Evolutionary conservation across 2,797 vertebrate species (phyloP).

Genomic region (Enteromius mattozi): DNA sequence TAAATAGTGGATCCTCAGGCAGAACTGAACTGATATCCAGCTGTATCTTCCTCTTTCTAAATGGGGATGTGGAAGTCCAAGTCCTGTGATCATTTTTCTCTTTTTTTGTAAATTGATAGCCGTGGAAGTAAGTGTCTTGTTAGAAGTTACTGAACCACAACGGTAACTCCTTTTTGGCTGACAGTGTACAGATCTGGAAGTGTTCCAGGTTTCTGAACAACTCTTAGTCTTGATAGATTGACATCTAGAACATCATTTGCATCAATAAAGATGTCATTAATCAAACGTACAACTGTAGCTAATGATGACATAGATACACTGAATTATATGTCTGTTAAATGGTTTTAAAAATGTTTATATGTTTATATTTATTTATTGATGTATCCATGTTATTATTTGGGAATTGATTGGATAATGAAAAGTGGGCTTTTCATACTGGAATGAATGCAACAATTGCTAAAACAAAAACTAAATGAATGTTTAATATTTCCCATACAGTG

Average conservation of each 20-base stretch:
- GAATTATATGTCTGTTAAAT: too few relatives aligned
- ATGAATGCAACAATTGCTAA: neutral
- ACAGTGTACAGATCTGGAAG: neutral
- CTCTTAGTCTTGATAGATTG: neutral
- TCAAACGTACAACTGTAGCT: neutral
- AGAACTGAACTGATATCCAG: neutral
- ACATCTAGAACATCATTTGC: neutral
- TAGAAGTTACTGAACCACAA: neutral
- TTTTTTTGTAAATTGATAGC: neutral
- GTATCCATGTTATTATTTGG: neutral
- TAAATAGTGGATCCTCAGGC: neutral
- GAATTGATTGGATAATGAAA: neutral
- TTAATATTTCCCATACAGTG: neutral
- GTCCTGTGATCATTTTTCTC: neutral
- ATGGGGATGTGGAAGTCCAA: neutral
- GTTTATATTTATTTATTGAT: neutral
- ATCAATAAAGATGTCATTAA: slow-evolving; percentile 6
- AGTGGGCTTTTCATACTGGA: neutral
- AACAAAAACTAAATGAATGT: neutral
- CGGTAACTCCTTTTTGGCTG: neutral
- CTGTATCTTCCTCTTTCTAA: slow-evolving; percentile 10
- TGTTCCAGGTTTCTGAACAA: neutral
- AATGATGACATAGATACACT: neutral
- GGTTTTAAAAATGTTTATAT: neutral
- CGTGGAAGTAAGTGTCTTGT: neutral